A percentile compares a stretch with the other conserved stretches of the same genome.
phyloP scores from a whole-genome alignment of 92 coral and sea anemone genomes.

The Isaurus tuberculatus region DNA sequence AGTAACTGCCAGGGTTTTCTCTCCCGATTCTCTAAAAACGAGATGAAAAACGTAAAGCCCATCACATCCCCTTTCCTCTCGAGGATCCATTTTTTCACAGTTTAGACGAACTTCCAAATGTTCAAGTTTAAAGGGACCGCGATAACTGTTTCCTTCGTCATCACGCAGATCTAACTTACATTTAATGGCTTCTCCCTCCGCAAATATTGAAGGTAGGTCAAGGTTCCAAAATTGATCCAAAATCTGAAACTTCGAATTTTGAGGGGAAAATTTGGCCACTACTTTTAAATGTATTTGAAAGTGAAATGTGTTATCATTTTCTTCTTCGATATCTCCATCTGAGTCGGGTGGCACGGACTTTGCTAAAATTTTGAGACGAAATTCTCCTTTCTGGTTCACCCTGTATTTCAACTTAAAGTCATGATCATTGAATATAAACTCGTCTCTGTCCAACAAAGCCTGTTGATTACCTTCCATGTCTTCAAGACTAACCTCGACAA shows the following conservation, averaged over 20 bases:
- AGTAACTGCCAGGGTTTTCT: neutral
- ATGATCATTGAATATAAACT: neutral
- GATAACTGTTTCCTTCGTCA: neutral
- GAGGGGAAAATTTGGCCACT: slow-evolving; percentile 15
- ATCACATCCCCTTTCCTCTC: neutral
- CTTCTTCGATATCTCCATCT: neutral
- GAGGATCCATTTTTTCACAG: neutral
- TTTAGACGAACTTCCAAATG: slow-evolving; percentile 7
- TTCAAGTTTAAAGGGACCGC: slow-evolving; percentile 2
- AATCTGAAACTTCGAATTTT: slow-evolving; percentile 3
- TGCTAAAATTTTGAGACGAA: neutral
- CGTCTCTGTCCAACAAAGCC: neutral
- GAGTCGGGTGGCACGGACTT: neutral
- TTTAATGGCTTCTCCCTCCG: neutral
- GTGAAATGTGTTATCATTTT: neutral
- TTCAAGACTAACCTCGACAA: neutral
- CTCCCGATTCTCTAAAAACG: slow-evolving; percentile 2
- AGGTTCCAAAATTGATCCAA: neutral
- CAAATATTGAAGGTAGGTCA: slow-evolving; percentile 17
- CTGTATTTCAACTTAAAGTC: neutral
- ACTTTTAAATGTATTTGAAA: neutral
- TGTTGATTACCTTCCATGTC: neutral
- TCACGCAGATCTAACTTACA: slow-evolving; percentile 32
- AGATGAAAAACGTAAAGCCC: neutral
- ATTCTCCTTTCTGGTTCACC: slow-evolving; percentile 2